A percentile compares a stretch with the other conserved stretches of the same genome.
Conservation (phyloP, 2,113 vertebrate genomes). For the Scartelaos histophorus region DNA sequence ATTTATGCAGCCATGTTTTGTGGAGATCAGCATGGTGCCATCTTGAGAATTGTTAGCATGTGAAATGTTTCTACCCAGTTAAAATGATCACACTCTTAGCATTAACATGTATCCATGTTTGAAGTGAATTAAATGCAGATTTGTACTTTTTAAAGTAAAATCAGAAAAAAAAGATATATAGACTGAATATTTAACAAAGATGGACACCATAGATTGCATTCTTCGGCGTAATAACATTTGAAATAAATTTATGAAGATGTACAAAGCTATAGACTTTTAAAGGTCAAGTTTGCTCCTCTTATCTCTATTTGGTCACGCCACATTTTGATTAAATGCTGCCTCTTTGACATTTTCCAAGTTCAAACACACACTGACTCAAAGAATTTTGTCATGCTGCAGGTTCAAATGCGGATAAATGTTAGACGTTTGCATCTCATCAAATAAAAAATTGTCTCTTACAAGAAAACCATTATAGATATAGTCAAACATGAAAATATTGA, state of each 20-base stretch:
- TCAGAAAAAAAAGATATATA: background rate
- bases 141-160: background rate
- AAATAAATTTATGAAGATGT: background rate
- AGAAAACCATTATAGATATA: background rate
- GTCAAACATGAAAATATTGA: background rate
- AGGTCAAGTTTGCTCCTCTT: slow-evolving; percentile 4
- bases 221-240: background rate
- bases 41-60: slow-evolving; percentile 48
- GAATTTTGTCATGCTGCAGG: slow-evolving; percentile 50
- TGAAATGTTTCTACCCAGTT: slow-evolving; percentile 20
- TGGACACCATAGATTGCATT: background rate
- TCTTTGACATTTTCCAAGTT: slow-evolving; percentile 57
- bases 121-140: background rate
- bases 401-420: slow-evolving; percentile 48
- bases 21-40: slow-evolving; percentile 45
- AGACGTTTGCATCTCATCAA: slow-evolving; percentile 33
- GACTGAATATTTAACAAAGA: background rate
- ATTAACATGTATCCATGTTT: background rate
- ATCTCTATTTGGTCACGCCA: slow-evolving; percentile 5
- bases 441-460: background rate
- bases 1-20: slow-evolving; percentile 14
- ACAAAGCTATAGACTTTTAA: slow-evolving; percentile 2
- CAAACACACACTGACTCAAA: slow-evolving; percentile 51
- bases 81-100: background rate
- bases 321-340: slow-evolving; percentile 13